Percentiles rank a stretch among this genome's conserved stretches.
phyloP scores from a whole-genome alignment of 2,888 invertebrate genomes.

The Plagodis dolabraria region DNA sequence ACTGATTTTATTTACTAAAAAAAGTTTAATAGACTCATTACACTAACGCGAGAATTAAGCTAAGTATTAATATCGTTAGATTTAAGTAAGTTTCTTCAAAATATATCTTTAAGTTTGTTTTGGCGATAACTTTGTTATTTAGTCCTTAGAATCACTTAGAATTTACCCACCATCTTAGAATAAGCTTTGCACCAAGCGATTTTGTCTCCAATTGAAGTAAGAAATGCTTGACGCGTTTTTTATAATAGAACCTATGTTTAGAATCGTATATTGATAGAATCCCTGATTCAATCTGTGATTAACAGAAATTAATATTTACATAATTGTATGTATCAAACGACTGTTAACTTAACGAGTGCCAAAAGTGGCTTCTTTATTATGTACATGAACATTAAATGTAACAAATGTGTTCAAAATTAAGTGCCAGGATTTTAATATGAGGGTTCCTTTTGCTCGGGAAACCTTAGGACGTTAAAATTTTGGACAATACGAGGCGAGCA shows the following conservation, averaged over 20 bases:
- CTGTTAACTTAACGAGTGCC: slow-evolving; percentile 57
- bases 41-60: slow-evolving; percentile 12
- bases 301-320: slow-evolving; percentile 19
- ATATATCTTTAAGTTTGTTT: slow-evolving; percentile 27
- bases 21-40: slow-evolving; percentile 2
- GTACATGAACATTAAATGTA: slow-evolving; percentile 37
- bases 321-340: slow-evolving; percentile 24
- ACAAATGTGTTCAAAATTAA: slow-evolving; percentile 68
- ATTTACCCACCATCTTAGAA: slow-evolving; percentile 49
- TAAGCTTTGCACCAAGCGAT: slow-evolving; percentile 30
- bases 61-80: slow-evolving; percentile 30
- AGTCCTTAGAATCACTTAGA: slow-evolving; percentile 43
- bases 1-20: slow-evolving; percentile 18
- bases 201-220: slow-evolving; percentile 16
- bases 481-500: slow-evolving; percentile 49
- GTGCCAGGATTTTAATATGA: slow-evolving; percentile 31
- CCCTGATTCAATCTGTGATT: slow-evolving; percentile 21
- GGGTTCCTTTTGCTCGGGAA: background rate
- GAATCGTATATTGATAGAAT: slow-evolving; percentile 6
- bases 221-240: slow-evolving; percentile 15
- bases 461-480: slow-evolving; percentile 28
- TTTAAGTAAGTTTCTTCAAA: slow-evolving; percentile 2
- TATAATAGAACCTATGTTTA: background rate
- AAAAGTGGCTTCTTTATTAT: slow-evolving; percentile 64
- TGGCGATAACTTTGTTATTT: slow-evolving; percentile 51